These are phyloP conservation scores for Clinocottus analis DNA, from an alignment of 2,113 vertebrate genomes.

Conservation along the genomic window DNA sequence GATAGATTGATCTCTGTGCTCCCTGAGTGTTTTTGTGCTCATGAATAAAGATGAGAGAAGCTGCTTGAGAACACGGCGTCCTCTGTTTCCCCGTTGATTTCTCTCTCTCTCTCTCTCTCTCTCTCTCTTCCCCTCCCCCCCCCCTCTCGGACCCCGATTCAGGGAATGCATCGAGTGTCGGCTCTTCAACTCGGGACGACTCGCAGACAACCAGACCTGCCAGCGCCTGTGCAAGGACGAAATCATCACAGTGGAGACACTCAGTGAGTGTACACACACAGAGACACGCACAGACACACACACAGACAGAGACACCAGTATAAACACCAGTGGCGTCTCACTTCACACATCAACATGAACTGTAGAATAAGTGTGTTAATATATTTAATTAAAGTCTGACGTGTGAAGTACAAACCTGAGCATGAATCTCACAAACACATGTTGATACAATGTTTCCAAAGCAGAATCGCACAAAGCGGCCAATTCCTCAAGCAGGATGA, in stretches of 20 bases:
- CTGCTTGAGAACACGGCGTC: neutral
- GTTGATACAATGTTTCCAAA: neutral
- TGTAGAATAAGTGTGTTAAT: too few relatives aligned
- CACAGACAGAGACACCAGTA: neutral
- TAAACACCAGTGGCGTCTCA: too few relatives aligned
- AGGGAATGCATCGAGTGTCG: slow-evolving; percentile 97
- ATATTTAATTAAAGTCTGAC: too few relatives aligned
- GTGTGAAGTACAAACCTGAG: too few relatives aligned
- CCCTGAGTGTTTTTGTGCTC: neutral
- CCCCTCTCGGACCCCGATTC: too few relatives aligned
- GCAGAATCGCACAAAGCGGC: neutral
- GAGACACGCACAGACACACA: neutral
- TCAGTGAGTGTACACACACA: slow-evolving; percentile 83
- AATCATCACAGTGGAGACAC: slow-evolving; percentile 89
- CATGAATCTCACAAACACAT: too few relatives aligned
- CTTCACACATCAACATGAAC: neutral
- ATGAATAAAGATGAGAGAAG: neutral
- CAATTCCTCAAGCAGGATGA: neutral
- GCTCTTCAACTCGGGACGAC: slow-evolving; percentile 88
- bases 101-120: too few relatives aligned
- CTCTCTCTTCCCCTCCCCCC: too few relatives aligned
- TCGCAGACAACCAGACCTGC: slow-evolving; percentile 95
- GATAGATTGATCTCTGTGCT: too few relatives aligned
- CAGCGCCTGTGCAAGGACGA: slow-evolving; percentile 94
- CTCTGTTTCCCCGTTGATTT: neutral